Conservation (phyloP, 64 coral and sea anemone genomes). For the Pocillopora verrucosa region DNA sequence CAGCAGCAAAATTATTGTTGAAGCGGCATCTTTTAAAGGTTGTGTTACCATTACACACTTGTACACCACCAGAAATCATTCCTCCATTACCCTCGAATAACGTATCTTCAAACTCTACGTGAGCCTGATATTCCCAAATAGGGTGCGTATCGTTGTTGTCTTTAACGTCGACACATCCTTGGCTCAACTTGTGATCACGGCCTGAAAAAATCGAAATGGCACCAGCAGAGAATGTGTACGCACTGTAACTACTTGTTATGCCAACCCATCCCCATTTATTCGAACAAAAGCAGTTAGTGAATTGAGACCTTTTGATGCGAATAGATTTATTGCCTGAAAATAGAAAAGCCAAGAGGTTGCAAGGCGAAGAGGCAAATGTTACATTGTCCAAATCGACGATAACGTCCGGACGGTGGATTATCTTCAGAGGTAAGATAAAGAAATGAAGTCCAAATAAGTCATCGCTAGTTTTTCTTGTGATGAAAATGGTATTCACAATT, state of each 20-base stretch:
- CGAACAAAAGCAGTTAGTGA: background rate
- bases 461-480: background rate
- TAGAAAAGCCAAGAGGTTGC: background rate
- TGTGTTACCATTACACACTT: constrained; percentile 8
- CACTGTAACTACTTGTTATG: background rate
- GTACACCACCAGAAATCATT: background rate
- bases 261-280: background rate
- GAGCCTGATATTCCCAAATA: background rate
- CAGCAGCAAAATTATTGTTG: constrained; percentile 29
- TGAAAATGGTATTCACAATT: background rate
- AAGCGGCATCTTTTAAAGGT: constrained; percentile 10
- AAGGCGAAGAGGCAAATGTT: background rate
- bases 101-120: background rate
- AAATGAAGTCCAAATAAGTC: background rate
- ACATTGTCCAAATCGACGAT: background rate
- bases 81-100: background rate
- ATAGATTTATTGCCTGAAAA: background rate
- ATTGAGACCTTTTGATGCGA: background rate
- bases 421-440: no score
- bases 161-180: background rate
- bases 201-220: background rate
- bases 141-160: background rate
- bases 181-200: background rate
- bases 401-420: background rate
- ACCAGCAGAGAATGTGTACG: background rate